Conservation (phyloP, 2,797 vertebrate genomes). For the Tokudaia tokunoshimensis region DNA sequence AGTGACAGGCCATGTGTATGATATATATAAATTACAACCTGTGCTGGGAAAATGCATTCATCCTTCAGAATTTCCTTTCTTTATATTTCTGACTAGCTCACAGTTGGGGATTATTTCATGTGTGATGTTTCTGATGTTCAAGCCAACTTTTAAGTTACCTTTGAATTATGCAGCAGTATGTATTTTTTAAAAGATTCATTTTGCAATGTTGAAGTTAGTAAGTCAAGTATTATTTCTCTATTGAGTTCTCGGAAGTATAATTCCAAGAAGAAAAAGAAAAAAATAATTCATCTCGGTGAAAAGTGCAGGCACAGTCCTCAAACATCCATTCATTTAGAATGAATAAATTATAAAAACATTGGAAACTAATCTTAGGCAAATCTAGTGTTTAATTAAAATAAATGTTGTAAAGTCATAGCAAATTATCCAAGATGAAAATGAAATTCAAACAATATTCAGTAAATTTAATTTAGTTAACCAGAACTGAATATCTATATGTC, state of each 20-base stretch:
- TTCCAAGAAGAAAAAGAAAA: slow-evolving; percentile 35
- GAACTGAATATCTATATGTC: neutral
- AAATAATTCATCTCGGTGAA: slow-evolving; percentile 25
- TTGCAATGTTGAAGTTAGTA: slow-evolving; percentile 40
- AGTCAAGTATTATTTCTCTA: slow-evolving; percentile 57
- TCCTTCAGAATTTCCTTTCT: slow-evolving; percentile 43
- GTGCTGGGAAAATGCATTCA: slow-evolving; percentile 19
- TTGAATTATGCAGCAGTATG: slow-evolving; percentile 26
- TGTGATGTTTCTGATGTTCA: slow-evolving; percentile 28
- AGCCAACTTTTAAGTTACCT: slow-evolving; percentile 36
- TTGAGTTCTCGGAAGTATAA: slow-evolving; percentile 4
- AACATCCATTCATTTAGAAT: slow-evolving; percentile 2
- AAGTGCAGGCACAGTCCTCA: neutral
- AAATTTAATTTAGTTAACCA: neutral
- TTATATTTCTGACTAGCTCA: slow-evolving; percentile 31
- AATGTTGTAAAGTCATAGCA: slow-evolving; percentile 23
- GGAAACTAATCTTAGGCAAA: neutral
- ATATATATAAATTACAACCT: slow-evolving; percentile 9
- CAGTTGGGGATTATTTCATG: slow-evolving; percentile 25
- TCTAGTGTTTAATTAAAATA: slow-evolving; percentile 7
- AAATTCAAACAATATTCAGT: slow-evolving; percentile 46
- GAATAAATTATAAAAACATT: slow-evolving; percentile 10
- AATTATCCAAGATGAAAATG: slow-evolving; percentile 24
- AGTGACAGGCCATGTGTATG: neutral
- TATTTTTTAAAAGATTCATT: slow-evolving; percentile 54